Evolutionary conservation across 2,113 vertebrate species (phyloP), one percentile per base, ranked within the genome.

Genomic region (Eulacestoma nigropectus): DNA sequence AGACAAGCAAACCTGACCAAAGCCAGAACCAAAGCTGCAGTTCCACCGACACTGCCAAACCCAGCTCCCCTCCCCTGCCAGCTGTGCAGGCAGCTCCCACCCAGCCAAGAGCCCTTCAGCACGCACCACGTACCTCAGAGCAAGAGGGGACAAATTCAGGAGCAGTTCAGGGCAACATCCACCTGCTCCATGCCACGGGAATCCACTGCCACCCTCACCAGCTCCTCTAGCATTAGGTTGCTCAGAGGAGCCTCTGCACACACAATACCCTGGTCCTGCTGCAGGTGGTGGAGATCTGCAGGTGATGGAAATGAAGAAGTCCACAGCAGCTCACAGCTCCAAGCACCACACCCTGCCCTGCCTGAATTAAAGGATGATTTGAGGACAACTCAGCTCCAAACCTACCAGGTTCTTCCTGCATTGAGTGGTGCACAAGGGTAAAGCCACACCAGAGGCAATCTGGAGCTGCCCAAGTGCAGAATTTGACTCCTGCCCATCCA

Each of bases 381-480:
- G 49, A 81, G 62, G 11, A 47, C 90, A 60, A 78, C 90, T 75
- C 29, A 96, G 93, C 83, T 81, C 93, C 92, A 77, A 37, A 81
- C 19, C 84, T 46, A 65, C 35, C 68, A 72, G 87, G 77, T 50
- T 91, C 69, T 76, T 60, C 89, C 79, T 30, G 68, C 87, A 62
- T 1, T 39, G 82, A 77, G 68, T 6, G 85, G 23, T 39, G 86
- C 68, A 52, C 17, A 14, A 30, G 21, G 67, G 29, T 19, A 4
- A 49, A 69, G 20, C 8, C 79, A 81, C 20, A 18, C 11, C 59
- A 39, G 63, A 57, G 76, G 50, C 2, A 1, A 53, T 0, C 17
- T 18, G n/a, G 52, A 70, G 63, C 50, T 57, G 27, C 37, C 4
- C 1, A 74, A 23, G 53, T 6, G 64, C 62, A 85, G 32, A 65